Conservation (phyloP, 2,113 vertebrate species). For the Anas platyrhynchos region DNA sequence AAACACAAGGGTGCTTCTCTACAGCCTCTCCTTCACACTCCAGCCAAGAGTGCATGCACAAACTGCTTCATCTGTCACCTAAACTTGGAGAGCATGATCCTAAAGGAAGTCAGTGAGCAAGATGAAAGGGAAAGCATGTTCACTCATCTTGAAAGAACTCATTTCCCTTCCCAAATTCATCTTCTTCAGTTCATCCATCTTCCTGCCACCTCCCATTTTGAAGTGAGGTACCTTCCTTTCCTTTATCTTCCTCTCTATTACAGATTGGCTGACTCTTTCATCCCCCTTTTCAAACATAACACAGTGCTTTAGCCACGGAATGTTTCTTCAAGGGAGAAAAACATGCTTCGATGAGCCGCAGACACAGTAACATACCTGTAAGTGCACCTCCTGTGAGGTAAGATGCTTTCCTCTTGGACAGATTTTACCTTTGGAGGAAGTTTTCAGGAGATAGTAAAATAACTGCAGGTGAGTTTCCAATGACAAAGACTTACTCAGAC, state of each 20-base stretch:
- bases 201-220: constrained; percentile 51
- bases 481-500: neutral
- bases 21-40: neutral
- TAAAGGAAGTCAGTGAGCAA: constrained; percentile 47
- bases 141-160: constrained; percentile 61
- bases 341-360: neutral
- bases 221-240: constrained; percentile 18
- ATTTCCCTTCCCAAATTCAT: constrained; percentile 53
- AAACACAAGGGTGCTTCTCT: neutral
- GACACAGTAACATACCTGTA: neutral
- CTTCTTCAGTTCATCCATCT: constrained; percentile 49
- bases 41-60: neutral
- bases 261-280: neutral
- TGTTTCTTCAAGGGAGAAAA: constrained; percentile 4
- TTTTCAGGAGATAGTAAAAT: neutral
- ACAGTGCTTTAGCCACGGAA: neutral
- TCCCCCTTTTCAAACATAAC: constrained; percentile 1
- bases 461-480: neutral
- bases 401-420: neutral
- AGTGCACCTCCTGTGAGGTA: neutral
- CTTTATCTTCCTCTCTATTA: neutral
- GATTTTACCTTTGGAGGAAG: neutral
- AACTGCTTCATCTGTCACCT: constrained; percentile 1
- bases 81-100: neutral
- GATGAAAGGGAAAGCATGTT: constrained; percentile 63